These are phyloP conservation scores for Etheostoma cragini DNA, from an alignment of 2,113 vertebrate species.

Conservation along the genomic window DNA sequence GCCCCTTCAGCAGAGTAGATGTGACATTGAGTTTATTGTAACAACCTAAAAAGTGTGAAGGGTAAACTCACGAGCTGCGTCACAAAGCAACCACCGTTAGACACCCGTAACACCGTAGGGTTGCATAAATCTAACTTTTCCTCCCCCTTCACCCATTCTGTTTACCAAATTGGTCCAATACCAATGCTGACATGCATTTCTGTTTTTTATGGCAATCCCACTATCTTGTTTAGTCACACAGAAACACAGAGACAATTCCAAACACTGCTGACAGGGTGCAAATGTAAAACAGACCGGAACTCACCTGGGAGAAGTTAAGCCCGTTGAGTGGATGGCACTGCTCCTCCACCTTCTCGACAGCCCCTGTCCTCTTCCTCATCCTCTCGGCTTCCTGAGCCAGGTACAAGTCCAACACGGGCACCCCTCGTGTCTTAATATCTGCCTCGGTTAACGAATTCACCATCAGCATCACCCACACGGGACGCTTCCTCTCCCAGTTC, in stretches of 20 bases:
- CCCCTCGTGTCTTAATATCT: slow-evolving; percentile 88
- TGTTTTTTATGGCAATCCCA: too few species aligned
- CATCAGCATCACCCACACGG: slow-evolving; percentile 94
- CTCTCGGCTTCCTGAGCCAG: slow-evolving; percentile 92
- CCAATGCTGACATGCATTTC: not conserved
- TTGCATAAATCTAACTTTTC: not conserved
- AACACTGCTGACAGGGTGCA: not conserved
- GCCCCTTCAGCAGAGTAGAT: not conserved
- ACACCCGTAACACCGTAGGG: not conserved
- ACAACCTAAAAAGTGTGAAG: not conserved
- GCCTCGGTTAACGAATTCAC: slow-evolving; percentile 91
- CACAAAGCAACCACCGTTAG: not conserved
- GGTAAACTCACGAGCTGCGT: not conserved
- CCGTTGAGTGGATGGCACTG: slow-evolving; percentile 92
- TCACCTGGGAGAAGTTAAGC: slow-evolving; percentile 93
- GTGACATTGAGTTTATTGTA: slow-evolving; percentile 1
- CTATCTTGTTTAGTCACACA: too few species aligned
- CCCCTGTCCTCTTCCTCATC: slow-evolving; percentile 89
- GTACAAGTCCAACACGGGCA: slow-evolving; percentile 90
- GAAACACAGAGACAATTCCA: not conserved
- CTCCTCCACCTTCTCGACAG: slow-evolving; percentile 93
- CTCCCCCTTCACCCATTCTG: not conserved
- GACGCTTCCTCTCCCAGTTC: slow-evolving; percentile 92
- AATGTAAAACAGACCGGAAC: slow-evolving; percentile 27
- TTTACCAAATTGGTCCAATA: not conserved